Evolutionary conservation across 2,888 invertebrate species (phyloP).

Genomic region (Boloria euphrosyne): DNA sequence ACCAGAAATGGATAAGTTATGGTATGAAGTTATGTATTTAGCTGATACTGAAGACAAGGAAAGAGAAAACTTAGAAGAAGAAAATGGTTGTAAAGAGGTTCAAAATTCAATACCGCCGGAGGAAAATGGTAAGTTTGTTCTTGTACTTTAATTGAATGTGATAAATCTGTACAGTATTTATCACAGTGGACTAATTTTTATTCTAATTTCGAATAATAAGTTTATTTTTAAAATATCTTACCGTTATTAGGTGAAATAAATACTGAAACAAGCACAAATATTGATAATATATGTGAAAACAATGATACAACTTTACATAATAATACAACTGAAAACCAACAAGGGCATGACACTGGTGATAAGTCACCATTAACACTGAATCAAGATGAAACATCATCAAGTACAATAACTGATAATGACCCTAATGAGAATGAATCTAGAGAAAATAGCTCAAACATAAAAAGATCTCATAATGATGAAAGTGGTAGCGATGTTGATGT

Average conservation of each 20-base stretch:
- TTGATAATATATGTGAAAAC: constrained; percentile 3
- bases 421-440: not conserved
- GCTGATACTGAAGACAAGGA: constrained; percentile 10
- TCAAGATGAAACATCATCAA: constrained; percentile 1
- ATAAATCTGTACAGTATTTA: too few species aligned
- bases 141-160: too few species aligned
- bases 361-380: constrained; percentile 23
- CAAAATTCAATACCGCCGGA: constrained; percentile 25
- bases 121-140: constrained; percentile 11
- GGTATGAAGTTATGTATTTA: constrained; percentile 66
- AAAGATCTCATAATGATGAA: constrained; percentile 50
- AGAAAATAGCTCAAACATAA: constrained; percentile 36
- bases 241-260: not conserved
- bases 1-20: constrained; percentile 61
- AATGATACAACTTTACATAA: constrained; percentile 4
- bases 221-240: too few species aligned
- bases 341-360: not conserved
- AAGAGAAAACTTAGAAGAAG: constrained; percentile 28
- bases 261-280: constrained; percentile 2
- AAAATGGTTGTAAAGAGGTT: constrained; percentile 29
- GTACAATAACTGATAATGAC: constrained; percentile 11
- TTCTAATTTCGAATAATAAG: too few species aligned
- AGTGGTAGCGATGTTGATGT: constrained; percentile 39
- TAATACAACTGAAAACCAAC: not conserved
- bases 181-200: too few species aligned